Evolutionary conservation across 2,797 vertebrate species (phyloP), one percentile per base, ranked within the genome.

Genomic region (Paguma larvata): DNA sequence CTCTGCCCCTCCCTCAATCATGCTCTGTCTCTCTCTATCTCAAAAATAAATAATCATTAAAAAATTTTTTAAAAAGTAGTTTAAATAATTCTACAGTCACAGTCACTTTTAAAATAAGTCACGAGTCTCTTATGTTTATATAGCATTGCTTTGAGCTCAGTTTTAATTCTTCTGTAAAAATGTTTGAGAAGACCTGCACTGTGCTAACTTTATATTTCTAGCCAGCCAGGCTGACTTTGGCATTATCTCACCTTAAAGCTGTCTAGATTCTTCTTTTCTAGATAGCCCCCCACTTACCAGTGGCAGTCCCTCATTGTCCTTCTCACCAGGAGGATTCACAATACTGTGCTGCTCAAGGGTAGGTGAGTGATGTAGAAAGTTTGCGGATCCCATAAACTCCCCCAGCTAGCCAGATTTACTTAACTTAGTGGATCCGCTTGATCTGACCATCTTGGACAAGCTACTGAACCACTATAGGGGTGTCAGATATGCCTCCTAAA

Each of bases 81-180:
- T 15, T 14, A 48, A 78, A 78, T 34, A 56, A 41, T 27, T 72
- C 75, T 56, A 34, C 6, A 73, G 94, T 88, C 23, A 56, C 2
- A 62, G 86, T 80, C 38, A 86, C 19, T 56, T 87, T 97, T 51
- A 21, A 79, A 91, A 46, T 53, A 79, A 85, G 68, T 75, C 32
- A 34, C 34, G 12, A 38, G 14, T 2, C 30, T 85, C 73, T 75
- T 16, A 46, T 59, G 2, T 9, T 73, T 68, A 4, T 25, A 4
- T 4, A 59, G 11, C n/a, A 62, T 16, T n/a, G 6, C 68, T 62
- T 41, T 72, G 48, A 83, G 44, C 13, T 34, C 38, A 80, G 12
- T 46, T 70, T 85, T 65, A 67, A 70, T 87, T 70, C 21, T 48
- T 91, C 48, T 87, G 2, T 10, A 73, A 83, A 53, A 86, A 65